phyloP scores from a whole-genome alignment of 2,113 vertebrate genomes.

The Pygoscelis adeliae region DNA sequence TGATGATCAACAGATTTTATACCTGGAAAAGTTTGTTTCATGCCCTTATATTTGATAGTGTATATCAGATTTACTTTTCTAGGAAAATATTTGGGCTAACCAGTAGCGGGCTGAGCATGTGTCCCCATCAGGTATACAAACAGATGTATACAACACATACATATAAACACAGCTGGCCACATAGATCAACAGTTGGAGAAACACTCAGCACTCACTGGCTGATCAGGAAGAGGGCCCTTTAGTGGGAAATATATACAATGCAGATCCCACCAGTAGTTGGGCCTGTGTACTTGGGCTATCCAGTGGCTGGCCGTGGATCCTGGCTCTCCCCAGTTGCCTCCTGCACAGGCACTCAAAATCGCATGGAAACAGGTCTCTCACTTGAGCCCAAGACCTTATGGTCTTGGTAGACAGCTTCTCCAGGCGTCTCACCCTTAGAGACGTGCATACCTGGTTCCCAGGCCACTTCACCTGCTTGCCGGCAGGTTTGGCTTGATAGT shows the following conservation, averaged over 20 bases:
- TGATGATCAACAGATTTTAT: not conserved
- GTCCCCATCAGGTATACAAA: not conserved
- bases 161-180: not conserved
- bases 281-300: not conserved
- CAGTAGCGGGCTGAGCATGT: not conserved
- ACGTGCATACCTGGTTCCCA: not conserved
- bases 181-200: not conserved
- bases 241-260: not conserved
- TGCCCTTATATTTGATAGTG: not conserved
- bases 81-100: not conserved
- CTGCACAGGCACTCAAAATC: not conserved
- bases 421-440: not conserved
- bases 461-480: not conserved
- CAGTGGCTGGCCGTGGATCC: not conserved
- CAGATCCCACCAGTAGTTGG: not conserved
- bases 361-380: not conserved
- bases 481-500: not conserved
- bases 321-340: not conserved
- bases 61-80: not conserved
- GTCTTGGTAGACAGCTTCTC: not conserved
- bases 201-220: not conserved
- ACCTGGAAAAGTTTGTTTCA: not conserved
- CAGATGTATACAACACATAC: not conserved
- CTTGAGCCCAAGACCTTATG: not conserved
- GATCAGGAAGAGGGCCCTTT: not conserved